Percentiles rank a stretch among this genome's conserved stretches.
Evolutionary conservation across 2,797 vertebrate genomes (phyloP).

Genomic region (Natrix natrix): DNA sequence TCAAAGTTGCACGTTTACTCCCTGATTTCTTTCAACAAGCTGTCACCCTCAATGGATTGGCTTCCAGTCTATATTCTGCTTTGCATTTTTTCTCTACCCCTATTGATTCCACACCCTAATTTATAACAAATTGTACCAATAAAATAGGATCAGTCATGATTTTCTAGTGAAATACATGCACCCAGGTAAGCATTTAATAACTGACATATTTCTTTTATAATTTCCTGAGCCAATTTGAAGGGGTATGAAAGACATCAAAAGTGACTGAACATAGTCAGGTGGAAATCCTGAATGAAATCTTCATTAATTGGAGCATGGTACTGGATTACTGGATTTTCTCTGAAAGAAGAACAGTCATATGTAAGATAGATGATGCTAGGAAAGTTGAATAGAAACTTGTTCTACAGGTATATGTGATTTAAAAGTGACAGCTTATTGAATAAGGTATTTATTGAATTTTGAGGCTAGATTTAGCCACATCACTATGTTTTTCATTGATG

Average conservation of each 20-base stretch:
- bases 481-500: neutral
- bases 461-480: neutral
- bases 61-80: slow-evolving; percentile 19
- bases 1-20: slow-evolving; percentile 7
- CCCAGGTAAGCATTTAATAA: slow-evolving; percentile 5
- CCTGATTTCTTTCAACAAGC: neutral
- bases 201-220: neutral
- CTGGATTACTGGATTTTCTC: neutral
- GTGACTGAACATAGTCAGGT: neutral
- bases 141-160: neutral
- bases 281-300: neutral
- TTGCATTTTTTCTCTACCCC: slow-evolving; percentile 5
- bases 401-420: neutral
- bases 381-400: neutral
- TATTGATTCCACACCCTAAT: neutral
- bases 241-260: neutral
- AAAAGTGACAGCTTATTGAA: slow-evolving; percentile 3
- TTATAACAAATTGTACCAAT: neutral
- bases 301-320: neutral
- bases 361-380: neutral
- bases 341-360: neutral
- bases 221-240: neutral
- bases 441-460: slow-evolving; percentile 25
- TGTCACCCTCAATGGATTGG: slow-evolving; percentile 1
- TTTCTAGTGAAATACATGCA: neutral